Conservation (phyloP, 2,113 vertebrate species). For the Danio rerio region GRCz12tu NC_133180.1:45873001-45873500, state of each 20-base stretch:
- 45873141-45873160: no score
- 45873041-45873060: no score
- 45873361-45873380: conserved; percentile 9
- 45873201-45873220: not conserved
- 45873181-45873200: not conserved
- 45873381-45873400: not conserved
- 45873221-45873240: not conserved
- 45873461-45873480: not conserved
- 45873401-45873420: not conserved
- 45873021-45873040: no score
- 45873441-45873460: conserved; percentile 1
- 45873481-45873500: not conserved
- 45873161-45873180: not conserved
- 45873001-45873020: no score
- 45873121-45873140: no score
- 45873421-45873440: conserved; percentile 3
- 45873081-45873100: no score
- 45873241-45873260: not conserved
- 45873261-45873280: no score
- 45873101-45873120: no score
- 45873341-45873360: not conserved
- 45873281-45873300: not conserved
- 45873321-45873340: conserved; percentile 18
- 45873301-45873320: no score
- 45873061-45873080: no score